Percentiles rank a stretch among this genome's conserved stretches.
These are phyloP conservation scores for Noctua janthina DNA, from an alignment of 2,888 invertebrate species.

Conservation along the genomic window DNA sequence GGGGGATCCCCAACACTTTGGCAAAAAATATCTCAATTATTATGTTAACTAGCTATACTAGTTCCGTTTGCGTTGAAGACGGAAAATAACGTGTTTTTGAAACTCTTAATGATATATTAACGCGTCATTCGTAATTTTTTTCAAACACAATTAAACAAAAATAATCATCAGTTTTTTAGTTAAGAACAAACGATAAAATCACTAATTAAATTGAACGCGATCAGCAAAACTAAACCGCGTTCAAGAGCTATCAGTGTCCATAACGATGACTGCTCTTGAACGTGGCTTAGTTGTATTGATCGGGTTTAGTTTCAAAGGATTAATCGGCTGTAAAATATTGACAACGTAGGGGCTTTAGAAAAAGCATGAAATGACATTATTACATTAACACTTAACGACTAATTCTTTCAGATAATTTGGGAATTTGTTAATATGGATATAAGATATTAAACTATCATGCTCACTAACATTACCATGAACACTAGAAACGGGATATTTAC, in stretches of 20 bases:
- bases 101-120: not conserved
- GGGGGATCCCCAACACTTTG: constrained; percentile 43
- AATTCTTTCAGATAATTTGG: not conserved
- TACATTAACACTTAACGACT: not conserved
- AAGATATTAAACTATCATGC: no score
- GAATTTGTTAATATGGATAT: not conserved
- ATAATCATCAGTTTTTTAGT: not conserved
- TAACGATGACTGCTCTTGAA: not conserved
- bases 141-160: not conserved
- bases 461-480: no score
- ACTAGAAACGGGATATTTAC: no score
- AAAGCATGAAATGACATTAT: not conserved
- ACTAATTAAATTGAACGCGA: not conserved
- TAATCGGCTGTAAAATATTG: not conserved
- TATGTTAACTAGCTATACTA: constrained; percentile 5
- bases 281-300: not conserved
- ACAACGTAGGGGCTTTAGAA: not conserved
- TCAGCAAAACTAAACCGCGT: not conserved
- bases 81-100: not conserved
- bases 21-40: constrained; percentile 17
- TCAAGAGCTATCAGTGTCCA: not conserved
- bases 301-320: not conserved
- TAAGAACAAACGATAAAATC: not conserved
- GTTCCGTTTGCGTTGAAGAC: not conserved
- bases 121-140: not conserved